Base-by-base conservation (phyloP, 2,888 invertebrate species). In the Monoplex corrugatus region DNA sequence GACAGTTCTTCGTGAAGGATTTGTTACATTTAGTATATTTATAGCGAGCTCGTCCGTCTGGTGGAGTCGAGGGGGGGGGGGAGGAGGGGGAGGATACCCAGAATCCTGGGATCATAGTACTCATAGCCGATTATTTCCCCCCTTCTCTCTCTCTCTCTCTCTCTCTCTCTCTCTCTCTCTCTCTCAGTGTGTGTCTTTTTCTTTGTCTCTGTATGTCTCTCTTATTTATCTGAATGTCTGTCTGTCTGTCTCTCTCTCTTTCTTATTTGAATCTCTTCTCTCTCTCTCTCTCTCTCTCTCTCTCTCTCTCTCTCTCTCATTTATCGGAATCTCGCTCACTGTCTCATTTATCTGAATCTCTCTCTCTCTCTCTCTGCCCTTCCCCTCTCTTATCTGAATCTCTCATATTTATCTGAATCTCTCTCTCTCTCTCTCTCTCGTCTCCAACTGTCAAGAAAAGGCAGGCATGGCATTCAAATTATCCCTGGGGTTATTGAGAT, bases 241-340 rank as follows among this genome's bases (percentile, higher is more conserved):
- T 44, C 84, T 35, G 35, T 45, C 84, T 45, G 23, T 84, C 84
- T 83, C 83, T 87, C 88, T 85, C 84, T 83, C 89, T 75, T 50
- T 84, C 88, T 85, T 57, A 57, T 28, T 28, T 2, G 19, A 57
- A 57, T 57, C 57, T 28, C n/a, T n/a, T n/a, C 28, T 68, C 89
- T 89, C 82, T 72, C 89, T 86, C 50, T 72, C 85, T 88, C 84
- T 87, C 75, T 87, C 87, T 88, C 82, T 88, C 88, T 82, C 63
- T 82, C 82, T 82, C 83, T 83, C 88, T 83, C 83, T 50, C 88
- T 80, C 80, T 35, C 80, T 35, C 80, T 35, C 80, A 19, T 13
- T 80, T 38, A 19, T n/a, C n/a, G n/a, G 38, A 19, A 35, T 35
- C 43, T 35, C 80, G 6, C 80, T 35, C 38, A 19, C 38, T 35